Evolutionary conservation across 2,113 vertebrate genomes (phyloP).

Genomic region (Bubo bubo): DNA sequence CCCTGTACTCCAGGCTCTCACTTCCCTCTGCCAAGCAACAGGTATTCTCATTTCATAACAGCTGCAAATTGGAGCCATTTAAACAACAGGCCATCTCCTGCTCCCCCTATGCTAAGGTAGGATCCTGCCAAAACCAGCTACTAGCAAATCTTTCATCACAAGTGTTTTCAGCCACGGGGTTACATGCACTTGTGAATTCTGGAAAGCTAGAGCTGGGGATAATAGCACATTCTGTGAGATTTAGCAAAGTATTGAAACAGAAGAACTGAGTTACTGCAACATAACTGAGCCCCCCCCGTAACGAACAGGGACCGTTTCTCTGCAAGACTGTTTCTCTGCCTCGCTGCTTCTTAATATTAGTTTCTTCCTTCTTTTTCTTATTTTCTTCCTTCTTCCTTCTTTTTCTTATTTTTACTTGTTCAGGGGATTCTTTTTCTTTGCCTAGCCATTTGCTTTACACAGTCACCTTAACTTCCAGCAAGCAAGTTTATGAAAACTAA

Average conservation of each 20-base stretch:
- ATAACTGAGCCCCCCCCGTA: neutral
- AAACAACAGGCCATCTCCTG: neutral
- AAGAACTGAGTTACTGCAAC: neutral
- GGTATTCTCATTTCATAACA: neutral
- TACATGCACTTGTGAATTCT: neutral
- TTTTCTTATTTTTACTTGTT: neutral
- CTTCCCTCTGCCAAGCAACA: neutral
- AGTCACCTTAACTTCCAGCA: neutral
- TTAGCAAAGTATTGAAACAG: neutral
- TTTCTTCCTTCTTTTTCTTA: neutral
- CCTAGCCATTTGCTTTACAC: neutral
- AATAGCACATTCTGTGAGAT: neutral
- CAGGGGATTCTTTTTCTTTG: neutral
- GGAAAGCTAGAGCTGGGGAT: too few species aligned
- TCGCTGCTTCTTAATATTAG: neutral
- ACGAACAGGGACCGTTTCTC: neutral
- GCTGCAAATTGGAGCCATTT: neutral
- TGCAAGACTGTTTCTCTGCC: neutral
- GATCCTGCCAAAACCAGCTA: neutral
- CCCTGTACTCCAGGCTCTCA: rapidly evolving
- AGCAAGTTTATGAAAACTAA: neutral
- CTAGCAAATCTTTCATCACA: neutral
- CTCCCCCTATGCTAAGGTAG: neutral
- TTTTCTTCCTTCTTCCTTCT: neutral
- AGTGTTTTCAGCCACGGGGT: neutral